phyloP scores from a whole-genome alignment of 2,113 vertebrate genomes.

The Alethe castanea region DNA sequence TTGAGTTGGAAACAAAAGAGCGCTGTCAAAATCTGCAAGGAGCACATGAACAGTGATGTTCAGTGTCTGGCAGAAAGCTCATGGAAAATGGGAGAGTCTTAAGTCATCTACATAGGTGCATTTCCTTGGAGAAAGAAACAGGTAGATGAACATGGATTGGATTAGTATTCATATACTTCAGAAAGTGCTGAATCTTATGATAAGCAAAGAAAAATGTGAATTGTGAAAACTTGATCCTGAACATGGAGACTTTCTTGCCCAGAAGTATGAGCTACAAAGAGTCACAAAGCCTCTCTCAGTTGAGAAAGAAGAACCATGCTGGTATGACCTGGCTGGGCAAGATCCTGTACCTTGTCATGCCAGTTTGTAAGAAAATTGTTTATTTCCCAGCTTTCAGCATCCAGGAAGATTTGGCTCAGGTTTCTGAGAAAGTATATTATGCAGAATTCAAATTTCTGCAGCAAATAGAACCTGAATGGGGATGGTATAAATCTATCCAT shows the following conservation, averaged over 20 bases:
- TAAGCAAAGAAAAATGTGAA: not conserved
- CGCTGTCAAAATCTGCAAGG: not conserved
- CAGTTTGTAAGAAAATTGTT: not conserved
- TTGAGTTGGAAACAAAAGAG: not conserved
- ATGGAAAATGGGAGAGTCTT: not conserved
- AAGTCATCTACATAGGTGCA: not conserved
- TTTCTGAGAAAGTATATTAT: not conserved
- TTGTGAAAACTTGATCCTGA: not conserved
- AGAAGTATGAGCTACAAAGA: rapidly evolving
- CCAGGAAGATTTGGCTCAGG: not conserved
- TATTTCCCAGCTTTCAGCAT: not conserved
- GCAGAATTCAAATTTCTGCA: not conserved
- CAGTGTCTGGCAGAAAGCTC: not conserved
- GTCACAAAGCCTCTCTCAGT: not conserved
- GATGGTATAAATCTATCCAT: not conserved
- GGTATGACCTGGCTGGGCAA: not conserved
- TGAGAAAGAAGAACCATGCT: not conserved
- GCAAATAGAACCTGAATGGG: not conserved
- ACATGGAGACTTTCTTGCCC: not conserved
- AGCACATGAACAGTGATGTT: not conserved
- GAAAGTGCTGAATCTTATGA: not conserved
- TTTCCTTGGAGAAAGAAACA: not conserved
- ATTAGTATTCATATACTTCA: not conserved
- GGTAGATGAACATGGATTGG: not conserved
- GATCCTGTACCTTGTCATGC: not conserved